These are phyloP conservation scores for Ataeniobius toweri DNA, from an alignment of 2,797 vertebrate genomes.

Conservation along the genomic window DNA sequence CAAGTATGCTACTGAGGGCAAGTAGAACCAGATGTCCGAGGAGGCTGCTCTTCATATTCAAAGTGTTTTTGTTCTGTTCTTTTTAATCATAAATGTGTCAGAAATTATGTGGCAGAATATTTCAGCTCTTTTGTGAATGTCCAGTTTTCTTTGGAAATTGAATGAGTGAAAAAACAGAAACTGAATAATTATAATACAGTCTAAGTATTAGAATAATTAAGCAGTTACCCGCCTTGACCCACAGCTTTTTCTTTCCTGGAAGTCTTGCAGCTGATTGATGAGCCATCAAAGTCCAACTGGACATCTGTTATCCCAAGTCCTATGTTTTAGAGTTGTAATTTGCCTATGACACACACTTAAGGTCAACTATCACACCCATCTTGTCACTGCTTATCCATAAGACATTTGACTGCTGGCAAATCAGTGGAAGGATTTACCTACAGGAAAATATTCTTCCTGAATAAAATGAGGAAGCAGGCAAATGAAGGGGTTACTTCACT, in stretches of 20 bases:
- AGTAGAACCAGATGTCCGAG: constrained; percentile 26
- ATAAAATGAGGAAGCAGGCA: background rate
- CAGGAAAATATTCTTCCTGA: background rate
- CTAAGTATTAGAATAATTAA: background rate
- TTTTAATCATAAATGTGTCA: background rate
- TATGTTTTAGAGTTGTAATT: background rate
- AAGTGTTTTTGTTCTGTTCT: background rate
- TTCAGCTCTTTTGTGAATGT: background rate
- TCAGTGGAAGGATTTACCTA: constrained; percentile 15
- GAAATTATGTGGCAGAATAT: background rate
- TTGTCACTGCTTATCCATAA: background rate
- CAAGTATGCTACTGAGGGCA: constrained; percentile 11
- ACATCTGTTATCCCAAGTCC: too few species aligned
- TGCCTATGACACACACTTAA: constrained; percentile 19
- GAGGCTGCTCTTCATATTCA: constrained; percentile 3
- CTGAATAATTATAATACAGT: background rate
- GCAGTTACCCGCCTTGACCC: constrained; percentile 6
- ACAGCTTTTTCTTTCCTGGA: background rate
- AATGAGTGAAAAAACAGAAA: too few species aligned
- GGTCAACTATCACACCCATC: constrained; percentile 4
- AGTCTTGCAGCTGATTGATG: background rate
- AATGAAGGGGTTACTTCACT: background rate
- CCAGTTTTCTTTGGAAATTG: background rate
- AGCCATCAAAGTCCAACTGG: background rate
- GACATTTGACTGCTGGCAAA: constrained; percentile 56